Percentiles rank a stretch among this genome's conserved stretches.
phyloP scores from a whole-genome alignment of 2,888 invertebrate species.

The Tetragnatha montana region DNA sequence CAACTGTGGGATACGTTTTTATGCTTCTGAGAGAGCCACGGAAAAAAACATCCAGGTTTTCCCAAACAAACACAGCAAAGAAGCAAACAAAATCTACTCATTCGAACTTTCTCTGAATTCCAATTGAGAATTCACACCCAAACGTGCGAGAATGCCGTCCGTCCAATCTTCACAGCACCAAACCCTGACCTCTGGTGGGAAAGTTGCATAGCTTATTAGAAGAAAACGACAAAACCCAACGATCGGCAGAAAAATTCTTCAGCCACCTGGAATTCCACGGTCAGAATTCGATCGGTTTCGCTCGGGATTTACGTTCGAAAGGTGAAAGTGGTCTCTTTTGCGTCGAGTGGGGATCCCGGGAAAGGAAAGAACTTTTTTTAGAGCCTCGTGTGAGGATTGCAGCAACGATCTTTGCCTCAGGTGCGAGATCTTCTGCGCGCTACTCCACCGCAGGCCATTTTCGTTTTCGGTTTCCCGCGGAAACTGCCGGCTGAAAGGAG shows the following conservation, averaged over 20 bases:
- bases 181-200: slow-evolving; percentile 46
- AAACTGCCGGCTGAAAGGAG: slow-evolving; percentile 20
- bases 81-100: neutral
- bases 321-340: slow-evolving; percentile 5
- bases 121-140: slow-evolving; percentile 11
- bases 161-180: neutral
- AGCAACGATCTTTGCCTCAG: slow-evolving; percentile 58
- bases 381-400: neutral
- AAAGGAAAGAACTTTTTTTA: slow-evolving; percentile 3
- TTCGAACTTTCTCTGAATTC: neutral
- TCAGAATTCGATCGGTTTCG: slow-evolving; percentile 16
- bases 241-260: slow-evolving; percentile 37
- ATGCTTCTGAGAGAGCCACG: no score
- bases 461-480: slow-evolving; percentile 45
- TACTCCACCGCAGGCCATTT: slow-evolving; percentile 31
- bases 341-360: neutral
- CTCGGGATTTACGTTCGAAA: neutral
- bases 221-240: slow-evolving; percentile 25
- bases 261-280: slow-evolving; percentile 41
- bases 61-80: neutral
- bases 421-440: slow-evolving; percentile 39
- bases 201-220: slow-evolving; percentile 39
- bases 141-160: slow-evolving; percentile 10
- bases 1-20: no score
- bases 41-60: neutral